Conservation (phyloP, 1,140 invertebrate genomes). For the Thaumatotibia leucotreta region DNA sequence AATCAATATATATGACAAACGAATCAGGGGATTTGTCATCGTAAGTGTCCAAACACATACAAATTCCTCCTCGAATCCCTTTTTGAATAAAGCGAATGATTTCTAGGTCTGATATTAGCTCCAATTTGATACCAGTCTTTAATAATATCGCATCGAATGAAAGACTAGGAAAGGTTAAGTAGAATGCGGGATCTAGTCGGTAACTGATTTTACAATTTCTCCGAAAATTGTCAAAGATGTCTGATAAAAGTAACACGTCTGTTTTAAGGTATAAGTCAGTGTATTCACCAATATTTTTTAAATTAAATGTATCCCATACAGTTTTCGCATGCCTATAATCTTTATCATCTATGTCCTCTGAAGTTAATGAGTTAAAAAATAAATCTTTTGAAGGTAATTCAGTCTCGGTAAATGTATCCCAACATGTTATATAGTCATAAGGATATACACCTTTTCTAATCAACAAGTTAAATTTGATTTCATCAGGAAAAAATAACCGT, state of each 20-base stretch:
- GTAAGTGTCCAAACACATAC: background rate
- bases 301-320: slow-evolving; percentile 21
- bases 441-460: slow-evolving; percentile 17
- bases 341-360: background rate
- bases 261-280: slow-evolving; percentile 29
- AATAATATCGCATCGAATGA: background rate
- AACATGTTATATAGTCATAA: slow-evolving; percentile 17
- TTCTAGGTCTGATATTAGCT: slow-evolving; percentile 11
- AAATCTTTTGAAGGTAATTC: background rate
- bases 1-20: slow-evolving; percentile 56
- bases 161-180: slow-evolving; percentile 12
- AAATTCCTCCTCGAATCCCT: slow-evolving; percentile 12
- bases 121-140: background rate
- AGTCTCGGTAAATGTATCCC: slow-evolving; percentile 13
- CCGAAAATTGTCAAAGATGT: slow-evolving; percentile 40
- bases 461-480: background rate
- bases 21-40: slow-evolving; percentile 18
- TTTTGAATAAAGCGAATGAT: background rate
- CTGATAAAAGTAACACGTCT: slow-evolving; percentile 30
- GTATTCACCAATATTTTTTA: slow-evolving; percentile 33
- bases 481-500: background rate
- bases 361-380: slow-evolving; percentile 18
- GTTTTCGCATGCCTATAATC: slow-evolving; percentile 20
- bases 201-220: slow-evolving; percentile 7
- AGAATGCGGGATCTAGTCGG: slow-evolving; percentile 12